Evolutionary conservation across 2,797 vertebrate genomes (phyloP), one percentile per base, ranked within the genome.

Genomic region (Gambelia wislizenii): DNA sequence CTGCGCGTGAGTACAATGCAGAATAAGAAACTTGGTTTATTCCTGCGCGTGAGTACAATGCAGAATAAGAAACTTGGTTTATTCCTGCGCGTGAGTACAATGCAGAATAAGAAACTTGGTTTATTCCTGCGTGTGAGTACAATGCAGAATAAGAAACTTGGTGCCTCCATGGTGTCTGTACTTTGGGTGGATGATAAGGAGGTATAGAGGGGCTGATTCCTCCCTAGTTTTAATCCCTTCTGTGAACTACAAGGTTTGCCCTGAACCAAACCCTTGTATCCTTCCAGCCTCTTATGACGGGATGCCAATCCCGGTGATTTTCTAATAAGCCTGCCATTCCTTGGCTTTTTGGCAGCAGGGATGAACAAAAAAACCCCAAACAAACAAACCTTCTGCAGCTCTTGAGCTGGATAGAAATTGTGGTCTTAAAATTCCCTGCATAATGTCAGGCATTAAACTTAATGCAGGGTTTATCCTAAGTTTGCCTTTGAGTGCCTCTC

Each of bases 401-500:
- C 36, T 33, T 44, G 25, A 33, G 22, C 44, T 42, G 36, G n/a
- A 56, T 0, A 3, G 25, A 4, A n/a, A 25, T 30, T n/a, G 72
- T 47, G 20, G 27, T 49, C 64, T 81, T 39, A 27, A 72, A 61
- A 89, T 52, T 85, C 52, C 42, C 42, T 49, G 54, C 76, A 2
- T 42, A 39, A 49, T 42, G 76, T 20, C 52, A 47, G 14, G 49
- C 83, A 85, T 89, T 85, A 72, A 72, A 72, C 52, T 59, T 39
- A 49, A 85, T 49, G 83, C 72, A 39, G 76, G 52, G 30, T 56
- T 89, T 89, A 89, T 70, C 39, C 83, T 47, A 70, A 44, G 52
- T 36, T 79, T 61, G 76, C 42, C 88, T 75, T 89, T 80, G 82
- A 69, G 52, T n/a, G 49, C 67, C 54, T 27, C 42, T 72, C 44